A percentile compares a stretch with the other conserved stretches of the same genome.
These are phyloP conservation scores for Conger conger DNA, from an alignment of 2,113 vertebrate genomes.

Conservation along the genomic window DNA sequence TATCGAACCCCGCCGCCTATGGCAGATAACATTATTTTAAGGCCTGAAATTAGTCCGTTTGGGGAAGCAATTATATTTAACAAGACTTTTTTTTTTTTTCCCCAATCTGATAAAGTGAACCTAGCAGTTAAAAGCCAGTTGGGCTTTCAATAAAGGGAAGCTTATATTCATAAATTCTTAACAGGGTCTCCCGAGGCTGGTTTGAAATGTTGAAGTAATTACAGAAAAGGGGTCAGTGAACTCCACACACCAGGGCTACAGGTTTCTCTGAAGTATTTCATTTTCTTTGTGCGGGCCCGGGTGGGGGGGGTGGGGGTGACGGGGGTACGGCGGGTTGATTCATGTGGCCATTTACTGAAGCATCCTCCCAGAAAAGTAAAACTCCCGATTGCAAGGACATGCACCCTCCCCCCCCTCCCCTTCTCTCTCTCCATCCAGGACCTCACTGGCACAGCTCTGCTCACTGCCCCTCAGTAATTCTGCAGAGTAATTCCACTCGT, in stretches of 20 bases:
- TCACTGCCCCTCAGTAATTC: conserved; percentile 21
- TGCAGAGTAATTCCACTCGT: conserved; percentile 40
- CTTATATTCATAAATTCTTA: conserved; percentile 21
- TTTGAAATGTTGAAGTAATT: conserved; percentile 18
- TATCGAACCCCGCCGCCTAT: neutral
- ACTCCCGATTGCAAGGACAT: neutral
- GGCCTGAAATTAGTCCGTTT: conserved; percentile 1
- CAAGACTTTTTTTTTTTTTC: conserved; percentile 8
- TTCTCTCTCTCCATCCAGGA: neutral
- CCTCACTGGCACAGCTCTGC: conserved; percentile 29
- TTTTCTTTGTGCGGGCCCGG: neutral
- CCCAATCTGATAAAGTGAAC: conserved; percentile 26
- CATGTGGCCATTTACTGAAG: neutral
- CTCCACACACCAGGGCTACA: neutral
- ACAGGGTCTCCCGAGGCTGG: neutral
- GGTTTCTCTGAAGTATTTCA: neutral
- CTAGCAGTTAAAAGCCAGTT: neutral
- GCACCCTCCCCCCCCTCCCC: too few relatives aligned
- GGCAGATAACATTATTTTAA: neutral
- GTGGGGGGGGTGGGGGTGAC: too few relatives aligned
- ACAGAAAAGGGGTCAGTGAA: conserved; percentile 6
- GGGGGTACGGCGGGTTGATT: neutral
- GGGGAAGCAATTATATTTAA: conserved; percentile 26
- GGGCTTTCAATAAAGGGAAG: conserved; percentile 12
- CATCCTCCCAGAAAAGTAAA: neutral